phyloP scores from a whole-genome alignment of 2,113 vertebrate species.

The Lophotis ruficrista region DNA sequence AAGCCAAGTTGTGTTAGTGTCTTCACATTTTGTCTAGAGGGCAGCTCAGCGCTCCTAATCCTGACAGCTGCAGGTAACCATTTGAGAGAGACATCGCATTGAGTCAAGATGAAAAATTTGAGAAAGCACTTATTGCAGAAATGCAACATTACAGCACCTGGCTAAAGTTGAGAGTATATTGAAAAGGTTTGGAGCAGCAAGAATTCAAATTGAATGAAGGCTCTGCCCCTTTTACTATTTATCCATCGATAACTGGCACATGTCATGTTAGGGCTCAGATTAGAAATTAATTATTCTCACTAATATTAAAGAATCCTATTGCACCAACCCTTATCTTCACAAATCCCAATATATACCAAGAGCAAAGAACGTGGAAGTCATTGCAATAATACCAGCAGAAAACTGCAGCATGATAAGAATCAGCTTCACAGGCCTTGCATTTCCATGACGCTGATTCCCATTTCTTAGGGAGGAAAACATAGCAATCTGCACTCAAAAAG shows the following conservation, averaged over 20 bases:
- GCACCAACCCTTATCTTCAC: slow-evolving; percentile 32
- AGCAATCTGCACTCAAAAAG: slow-evolving; percentile 44
- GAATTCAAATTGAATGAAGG: background rate
- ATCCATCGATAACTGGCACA: slow-evolving; percentile 29
- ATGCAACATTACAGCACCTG: background rate
- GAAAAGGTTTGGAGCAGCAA: background rate
- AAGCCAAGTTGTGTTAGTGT: background rate
- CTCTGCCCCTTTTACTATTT: slow-evolving; percentile 15
- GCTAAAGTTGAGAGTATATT: background rate
- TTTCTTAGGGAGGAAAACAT: slow-evolving; percentile 40
- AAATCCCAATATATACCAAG: slow-evolving; percentile 21
- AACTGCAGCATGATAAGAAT: slow-evolving; percentile 36
- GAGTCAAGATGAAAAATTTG: background rate
- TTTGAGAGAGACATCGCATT: background rate
- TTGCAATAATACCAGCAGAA: slow-evolving; percentile 31
- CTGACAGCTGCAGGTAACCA: background rate
- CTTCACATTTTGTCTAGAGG: background rate
- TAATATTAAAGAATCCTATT: slow-evolving; percentile 50
- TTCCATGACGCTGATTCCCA: slow-evolving; percentile 43
- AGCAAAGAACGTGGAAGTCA: background rate
- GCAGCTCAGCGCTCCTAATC: background rate
- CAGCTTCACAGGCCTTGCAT: slow-evolving; percentile 33
- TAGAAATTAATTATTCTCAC: slow-evolving; percentile 35
- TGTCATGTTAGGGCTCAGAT: slow-evolving; percentile 9
- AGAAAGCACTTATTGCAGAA: slow-evolving; percentile 1